A percentile compares a stretch with the other conserved stretches of the same genome.
Evolutionary conservation across 2,888 invertebrate species (phyloP).

Genomic region (Andrena praecox): DNA sequence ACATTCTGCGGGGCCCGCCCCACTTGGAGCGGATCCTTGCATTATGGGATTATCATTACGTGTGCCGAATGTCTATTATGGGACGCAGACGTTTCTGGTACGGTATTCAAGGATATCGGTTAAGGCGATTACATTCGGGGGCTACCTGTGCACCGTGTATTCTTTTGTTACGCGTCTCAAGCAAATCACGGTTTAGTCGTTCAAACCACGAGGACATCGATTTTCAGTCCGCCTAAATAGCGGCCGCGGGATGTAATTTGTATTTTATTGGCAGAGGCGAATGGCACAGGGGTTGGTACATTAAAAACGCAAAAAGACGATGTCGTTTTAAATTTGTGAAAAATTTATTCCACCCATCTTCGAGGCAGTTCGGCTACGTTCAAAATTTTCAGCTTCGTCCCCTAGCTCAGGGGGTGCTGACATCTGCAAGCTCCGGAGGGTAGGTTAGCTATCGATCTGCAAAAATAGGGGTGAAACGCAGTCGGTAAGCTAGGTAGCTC

Average conservation of each 20-base stretch:
- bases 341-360: neutral
- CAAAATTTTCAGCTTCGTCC: neutral
- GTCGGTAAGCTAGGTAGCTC: conserved; percentile 34
- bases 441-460: neutral
- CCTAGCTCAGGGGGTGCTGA: conserved; percentile 11
- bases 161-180: conserved; percentile 53
- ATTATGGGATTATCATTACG: conserved; percentile 76
- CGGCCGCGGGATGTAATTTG: neutral
- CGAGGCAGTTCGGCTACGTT: neutral
- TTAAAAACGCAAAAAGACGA: neutral
- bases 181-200: conserved; percentile 34
- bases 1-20: conserved; percentile 56
- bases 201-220: neutral
- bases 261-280: neutral
- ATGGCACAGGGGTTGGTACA: neutral
- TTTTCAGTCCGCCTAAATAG: neutral
- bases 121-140: conserved; percentile 71
- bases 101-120: conserved; percentile 62
- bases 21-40: conserved; percentile 62
- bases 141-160: conserved; percentile 59
- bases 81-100: conserved; percentile 34
- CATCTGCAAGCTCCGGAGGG: conserved; percentile 19
- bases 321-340: too few species aligned
- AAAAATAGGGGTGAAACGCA: conserved; percentile 10
- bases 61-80: conserved; percentile 65